Evolutionary conservation across 2,113 vertebrate species (phyloP), one percentile per base, ranked within the genome.

Genomic region (Pelmatolapia mariae): DNA sequence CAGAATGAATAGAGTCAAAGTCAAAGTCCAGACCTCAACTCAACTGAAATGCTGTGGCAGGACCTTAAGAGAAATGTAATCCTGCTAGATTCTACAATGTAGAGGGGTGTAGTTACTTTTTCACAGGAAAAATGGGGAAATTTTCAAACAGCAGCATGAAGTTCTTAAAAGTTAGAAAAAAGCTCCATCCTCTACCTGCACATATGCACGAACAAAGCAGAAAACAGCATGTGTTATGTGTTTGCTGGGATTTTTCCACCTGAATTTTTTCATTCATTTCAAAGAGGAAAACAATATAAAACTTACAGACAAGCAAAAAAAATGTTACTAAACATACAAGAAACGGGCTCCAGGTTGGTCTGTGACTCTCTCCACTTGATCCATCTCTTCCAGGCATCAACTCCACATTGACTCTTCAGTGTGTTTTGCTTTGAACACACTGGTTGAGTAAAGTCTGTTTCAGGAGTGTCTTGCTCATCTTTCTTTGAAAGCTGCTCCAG

Each of bases 381-480:
- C 98, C 98, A 99, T 90, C 97, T 97, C 95, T 96, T 98, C 98
- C 98, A 99, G 76, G 98, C 97, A 0, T 98, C 97, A 7, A 98
- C 96, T 12, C 98, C 98, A 2, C 97, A 97, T 91, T 96, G 97
- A 31, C 97, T 97, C 71, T 97, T 97, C 0, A 98, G 88, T 47
- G 95, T 96, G 2, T 93, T 95, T 86, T 33, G n/a, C 10, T 38
- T 84, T 18, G 19, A 53, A 0, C 1, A 24, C 10, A 5, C 2
- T 9, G 38, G 10, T 15, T 29, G 12, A 12, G 45, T 18, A n/a
- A 19, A 3, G 11, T n/a, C 53, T 24, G 19, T 43, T 1, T 45
- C 8, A 61, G 43, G 9, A 1, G 4, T 0, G 13, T 38, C 18
- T 36, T 71, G 53, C 19, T 68, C 8, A 8, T 66, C 24, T 5